Percentiles rank a stretch among this genome's conserved stretches.
These are phyloP conservation scores for Diorhabda elongata DNA, from an alignment of 1,140 invertebrate species.

Conservation along the genomic window DNA sequence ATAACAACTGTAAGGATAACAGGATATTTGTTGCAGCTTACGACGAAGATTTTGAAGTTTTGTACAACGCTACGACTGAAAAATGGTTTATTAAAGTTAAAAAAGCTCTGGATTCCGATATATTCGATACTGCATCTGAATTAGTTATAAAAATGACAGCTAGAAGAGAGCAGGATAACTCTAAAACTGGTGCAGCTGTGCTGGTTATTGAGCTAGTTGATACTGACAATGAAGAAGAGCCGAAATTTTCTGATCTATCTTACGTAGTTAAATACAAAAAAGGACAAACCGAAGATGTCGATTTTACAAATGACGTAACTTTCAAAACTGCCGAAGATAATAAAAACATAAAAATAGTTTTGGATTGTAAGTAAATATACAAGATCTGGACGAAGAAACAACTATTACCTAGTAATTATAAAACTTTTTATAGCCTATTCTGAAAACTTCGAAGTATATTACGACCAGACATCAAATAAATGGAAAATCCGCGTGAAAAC, in stretches of 20 bases:
- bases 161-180: constrained; percentile 5
- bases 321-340: neutral
- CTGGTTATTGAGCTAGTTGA: constrained; percentile 20
- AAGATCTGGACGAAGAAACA: no score
- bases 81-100: no score
- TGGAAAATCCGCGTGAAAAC: constrained; percentile 11
- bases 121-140: constrained; percentile 7
- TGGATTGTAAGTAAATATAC: neutral
- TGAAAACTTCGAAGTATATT: constrained; percentile 14
- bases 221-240: neutral
- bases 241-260: constrained; percentile 12
- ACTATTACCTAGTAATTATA: no score
- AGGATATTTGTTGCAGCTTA: no score
- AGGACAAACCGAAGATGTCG: neutral
- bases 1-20: no score
- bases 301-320: neutral
- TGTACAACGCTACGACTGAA: no score
- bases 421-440: constrained; percentile 8
- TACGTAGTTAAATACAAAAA: constrained; percentile 18
- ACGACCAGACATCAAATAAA: constrained; percentile 9
- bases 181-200: constrained; percentile 12
- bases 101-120: neutral
- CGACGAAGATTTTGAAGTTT: no score
- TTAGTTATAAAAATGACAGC: constrained; percentile 23
- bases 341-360: neutral